These are phyloP conservation scores for Anthrax anthrax DNA, from an alignment of 2,888 invertebrate species.

Conservation along the genomic window DNA sequence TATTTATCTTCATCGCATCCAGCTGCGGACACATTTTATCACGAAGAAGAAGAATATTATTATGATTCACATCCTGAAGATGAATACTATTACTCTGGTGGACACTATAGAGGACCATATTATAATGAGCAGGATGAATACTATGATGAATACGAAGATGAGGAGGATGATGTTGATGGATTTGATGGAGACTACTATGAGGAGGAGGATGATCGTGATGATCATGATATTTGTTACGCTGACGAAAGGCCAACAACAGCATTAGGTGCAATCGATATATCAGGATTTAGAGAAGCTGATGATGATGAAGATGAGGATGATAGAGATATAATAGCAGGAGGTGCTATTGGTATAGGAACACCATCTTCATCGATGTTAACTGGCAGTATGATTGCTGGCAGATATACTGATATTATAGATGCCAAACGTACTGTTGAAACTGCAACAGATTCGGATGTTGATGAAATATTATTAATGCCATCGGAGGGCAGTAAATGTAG, in stretches of 20 bases:
- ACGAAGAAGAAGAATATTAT: constrained; percentile 12
- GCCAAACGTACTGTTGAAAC: constrained; percentile 4
- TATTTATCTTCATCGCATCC: constrained; percentile 1
- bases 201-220: constrained; percentile 8
- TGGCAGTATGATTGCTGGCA: background rate
- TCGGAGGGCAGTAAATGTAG: constrained; percentile 10
- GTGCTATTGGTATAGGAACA: too few relatives aligned
- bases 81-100: background rate
- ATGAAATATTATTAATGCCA: constrained; percentile 17
- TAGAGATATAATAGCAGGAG: background rate
- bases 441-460: constrained; percentile 13
- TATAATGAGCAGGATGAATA: constrained; percentile 12
- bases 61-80: constrained; percentile 9
- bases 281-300: constrained; percentile 7
- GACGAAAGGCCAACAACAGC: constrained; percentile 1
- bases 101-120: background rate
- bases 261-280: background rate
- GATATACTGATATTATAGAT: background rate
- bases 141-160: constrained; percentile 12
- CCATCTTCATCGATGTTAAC: too few relatives aligned
- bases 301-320: constrained; percentile 4
- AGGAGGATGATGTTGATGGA: constrained; percentile 7
- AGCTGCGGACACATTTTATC: constrained; percentile 5
- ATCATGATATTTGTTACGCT: constrained; percentile 4
- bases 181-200: constrained; percentile 12